Conservation (phyloP, 2,113 vertebrate species). For the Pangasianodon gigas region DNA sequence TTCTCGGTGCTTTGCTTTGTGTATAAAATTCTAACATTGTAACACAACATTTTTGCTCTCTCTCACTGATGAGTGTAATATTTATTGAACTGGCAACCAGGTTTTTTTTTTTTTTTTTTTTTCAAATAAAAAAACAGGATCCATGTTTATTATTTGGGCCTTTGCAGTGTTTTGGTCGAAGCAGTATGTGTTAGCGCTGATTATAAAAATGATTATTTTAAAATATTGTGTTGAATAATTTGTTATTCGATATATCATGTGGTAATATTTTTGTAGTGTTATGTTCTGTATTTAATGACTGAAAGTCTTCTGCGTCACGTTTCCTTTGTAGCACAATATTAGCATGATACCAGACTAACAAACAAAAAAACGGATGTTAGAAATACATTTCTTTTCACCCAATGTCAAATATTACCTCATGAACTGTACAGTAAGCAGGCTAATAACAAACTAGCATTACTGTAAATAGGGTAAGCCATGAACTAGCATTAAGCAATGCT, state of each 20-base stretch:
- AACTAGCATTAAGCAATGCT: not conserved
- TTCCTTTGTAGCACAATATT: not conserved
- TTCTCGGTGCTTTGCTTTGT: not conserved
- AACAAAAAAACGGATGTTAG: not conserved
- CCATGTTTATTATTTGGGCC: not conserved
- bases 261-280: not conserved
- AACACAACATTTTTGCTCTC: no score
- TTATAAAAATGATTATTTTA: not conserved
- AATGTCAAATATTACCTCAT: not conserved
- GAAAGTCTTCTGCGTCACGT: conserved; percentile 2
- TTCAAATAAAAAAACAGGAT: not conserved
- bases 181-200: not conserved
- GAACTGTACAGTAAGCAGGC: not conserved
- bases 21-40: not conserved
- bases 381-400: not conserved
- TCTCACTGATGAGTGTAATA: not conserved
- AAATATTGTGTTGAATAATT: not conserved
- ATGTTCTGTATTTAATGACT: not conserved
- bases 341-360: not conserved
- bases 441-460: not conserved
- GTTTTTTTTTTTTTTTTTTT: not conserved
- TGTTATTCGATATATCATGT: not conserved
- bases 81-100: not conserved
- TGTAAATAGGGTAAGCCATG: not conserved
- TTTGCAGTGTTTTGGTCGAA: not conserved